Evolutionary conservation across 2,888 invertebrate genomes (phyloP), one percentile per base, ranked within the genome.

Genomic region (Eristalinus aeneus): DNA sequence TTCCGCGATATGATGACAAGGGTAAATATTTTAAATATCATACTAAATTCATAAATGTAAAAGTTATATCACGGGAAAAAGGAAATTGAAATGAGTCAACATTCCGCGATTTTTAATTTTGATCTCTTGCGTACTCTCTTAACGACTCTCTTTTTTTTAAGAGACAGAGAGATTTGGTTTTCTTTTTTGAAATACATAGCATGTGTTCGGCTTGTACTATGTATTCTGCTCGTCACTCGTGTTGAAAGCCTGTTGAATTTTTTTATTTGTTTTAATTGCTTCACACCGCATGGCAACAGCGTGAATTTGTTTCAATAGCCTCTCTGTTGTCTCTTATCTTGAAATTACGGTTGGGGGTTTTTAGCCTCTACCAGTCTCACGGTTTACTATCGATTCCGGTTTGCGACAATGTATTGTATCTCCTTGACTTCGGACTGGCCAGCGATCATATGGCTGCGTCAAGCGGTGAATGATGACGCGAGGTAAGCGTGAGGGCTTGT

Each of bases 1-100:
- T 95, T 95, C 91, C 95, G 95, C 88, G 94, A 95, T 89, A 94
- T 95, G 90, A 94, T 95, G 92, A 94, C 94, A 93, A 94, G 95
- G 95, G 96, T 96, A 95, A 87, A 84, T 87, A 87, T 83, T 16
- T 16, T 0, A 16, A 56, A 23, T n/a, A n/a, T n/a, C n/a, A n/a
- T n/a, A 60, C 31, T 67, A 16, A 36, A 12, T 68, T 63, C 6
- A 5, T 32, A 54, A 2, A 31, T 20, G 12, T 12, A 16, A 5
- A 8, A 32, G 16, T 69, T 22, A 16, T 46, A 46, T 16, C 46
- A 46, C 16, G 46, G 16, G 39, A 12, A 39, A 12, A n/a, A n/a
- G n/a, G 8, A 31, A 20, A 6, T 11, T 31, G 12, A 16, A 16
- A 53, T n/a, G n/a, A 54, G 16, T 56, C 39, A 12, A n/a, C 54